Conservation (phyloP, 2,797 vertebrate genomes). For the Alcedo quadribrachys region DNA sequence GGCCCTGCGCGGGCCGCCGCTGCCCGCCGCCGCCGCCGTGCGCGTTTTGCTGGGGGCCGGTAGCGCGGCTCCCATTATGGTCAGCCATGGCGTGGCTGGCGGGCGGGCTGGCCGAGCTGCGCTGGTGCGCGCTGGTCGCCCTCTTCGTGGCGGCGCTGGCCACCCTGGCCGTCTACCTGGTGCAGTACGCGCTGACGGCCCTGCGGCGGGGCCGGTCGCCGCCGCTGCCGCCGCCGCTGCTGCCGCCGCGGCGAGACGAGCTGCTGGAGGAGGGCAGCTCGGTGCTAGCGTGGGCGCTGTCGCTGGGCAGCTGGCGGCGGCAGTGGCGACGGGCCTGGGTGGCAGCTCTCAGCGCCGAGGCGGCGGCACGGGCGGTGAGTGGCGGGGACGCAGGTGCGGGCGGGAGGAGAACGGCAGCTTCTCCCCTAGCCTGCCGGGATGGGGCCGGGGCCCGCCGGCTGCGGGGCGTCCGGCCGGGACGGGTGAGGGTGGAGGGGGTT, state of each 20-base stretch:
- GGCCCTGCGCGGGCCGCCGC: neutral
- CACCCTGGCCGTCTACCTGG: slow-evolving; percentile 86
- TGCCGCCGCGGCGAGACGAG: neutral
- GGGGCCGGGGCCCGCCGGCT: neutral
- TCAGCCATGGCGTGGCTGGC: slow-evolving; percentile 47
- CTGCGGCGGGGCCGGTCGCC: neutral
- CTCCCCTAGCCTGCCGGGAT: neutral
- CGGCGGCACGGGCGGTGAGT: slow-evolving; percentile 82
- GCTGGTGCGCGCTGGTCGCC: slow-evolving; percentile 87
- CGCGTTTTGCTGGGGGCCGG: neutral
- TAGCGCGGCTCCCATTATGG: slow-evolving; percentile 13
- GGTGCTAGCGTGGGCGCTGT: slow-evolving; percentile 89
- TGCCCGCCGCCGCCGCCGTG: neutral
- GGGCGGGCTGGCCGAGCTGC: slow-evolving; percentile 70
- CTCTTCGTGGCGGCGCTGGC: slow-evolving; percentile 89
- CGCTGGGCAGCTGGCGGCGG: slow-evolving; percentile 86
- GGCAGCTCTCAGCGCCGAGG: slow-evolving; percentile 82
- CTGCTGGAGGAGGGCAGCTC: slow-evolving; percentile 79
- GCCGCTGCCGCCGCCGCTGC: neutral
- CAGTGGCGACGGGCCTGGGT: slow-evolving; percentile 91
- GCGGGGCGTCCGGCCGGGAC: neutral
- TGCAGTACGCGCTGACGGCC: slow-evolving; percentile 82
- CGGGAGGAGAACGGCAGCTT: neutral
- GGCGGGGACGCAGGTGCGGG: neutral
- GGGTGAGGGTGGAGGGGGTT: neutral